phyloP scores from a whole-genome alignment of 2,888 invertebrate genomes.

The Hyposoter didymator region DNA sequence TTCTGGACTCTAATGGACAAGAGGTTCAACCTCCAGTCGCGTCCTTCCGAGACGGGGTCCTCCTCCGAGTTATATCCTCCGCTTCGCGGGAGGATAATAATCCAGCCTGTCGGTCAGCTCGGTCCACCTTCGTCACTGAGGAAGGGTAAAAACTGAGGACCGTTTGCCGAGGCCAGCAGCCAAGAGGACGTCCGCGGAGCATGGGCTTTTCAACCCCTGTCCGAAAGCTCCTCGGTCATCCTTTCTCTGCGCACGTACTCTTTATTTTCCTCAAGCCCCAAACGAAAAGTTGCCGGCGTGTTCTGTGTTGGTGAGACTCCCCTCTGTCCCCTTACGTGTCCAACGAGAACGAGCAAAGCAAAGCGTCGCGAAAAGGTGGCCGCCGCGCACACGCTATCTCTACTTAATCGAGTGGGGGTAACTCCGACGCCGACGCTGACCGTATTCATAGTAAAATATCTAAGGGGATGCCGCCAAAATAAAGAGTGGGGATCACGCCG shows the following conservation, averaged over 20 bases:
- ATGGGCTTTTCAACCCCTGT: conserved; percentile 53
- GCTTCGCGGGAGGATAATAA: conserved; percentile 29
- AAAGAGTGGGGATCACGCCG: conserved; percentile 74
- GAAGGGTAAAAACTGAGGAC: conserved; percentile 68
- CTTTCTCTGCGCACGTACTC: conserved; percentile 58
- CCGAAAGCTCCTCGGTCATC: conserved; percentile 42
- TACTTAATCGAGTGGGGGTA: conserved; percentile 54
- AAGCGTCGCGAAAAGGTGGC: conserved; percentile 60
- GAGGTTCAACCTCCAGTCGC: conserved; percentile 14
- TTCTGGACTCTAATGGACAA: conserved; percentile 23
- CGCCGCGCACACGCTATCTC: conserved; percentile 57
- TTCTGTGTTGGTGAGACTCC: conserved; percentile 34
- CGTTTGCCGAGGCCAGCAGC: conserved; percentile 56
- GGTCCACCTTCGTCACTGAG: conserved; percentile 67
- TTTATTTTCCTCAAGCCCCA: conserved; percentile 47
- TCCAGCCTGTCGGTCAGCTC: conserved; percentile 48
- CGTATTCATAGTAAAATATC: conserved; percentile 68
- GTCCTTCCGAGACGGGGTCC: conserved; percentile 52
- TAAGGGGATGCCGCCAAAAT: conserved; percentile 71
- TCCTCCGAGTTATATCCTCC: conserved; percentile 21
- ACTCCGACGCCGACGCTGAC: conserved; percentile 66
- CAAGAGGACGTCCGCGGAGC: conserved; percentile 48
- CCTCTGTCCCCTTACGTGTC: conserved; percentile 58
- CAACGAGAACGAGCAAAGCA: conserved; percentile 29
- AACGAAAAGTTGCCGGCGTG: conserved; percentile 41